Base-by-base conservation (phyloP, 2,888 invertebrate species). In the Lepidonotus clava region DNA sequence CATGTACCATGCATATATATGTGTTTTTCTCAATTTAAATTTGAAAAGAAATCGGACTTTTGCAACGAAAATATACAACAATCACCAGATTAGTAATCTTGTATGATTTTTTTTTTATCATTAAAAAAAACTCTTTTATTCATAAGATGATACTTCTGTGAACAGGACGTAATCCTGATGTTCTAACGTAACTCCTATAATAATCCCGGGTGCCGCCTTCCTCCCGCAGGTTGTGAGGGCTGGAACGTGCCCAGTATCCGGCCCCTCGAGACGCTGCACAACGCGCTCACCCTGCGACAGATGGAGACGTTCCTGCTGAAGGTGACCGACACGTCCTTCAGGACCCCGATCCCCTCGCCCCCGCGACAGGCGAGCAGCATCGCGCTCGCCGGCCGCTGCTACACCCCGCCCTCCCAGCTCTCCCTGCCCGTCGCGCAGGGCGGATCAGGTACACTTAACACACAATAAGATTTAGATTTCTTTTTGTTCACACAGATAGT, bases 241-340 rank as follows among this genome's bases (percentile, higher is more conserved):
- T 90, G 90, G 89, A 86, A 86, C 53, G 90, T 90, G 89, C 99
- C 99, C 38, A 97, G 98, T 0, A 98, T 99, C 91, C 96, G 99
- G 46, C 98, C 99, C 0, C 95, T 99, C 94, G 99, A 99, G 95
- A 99, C 99, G 4, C 95, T 99, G 88, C 99, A 99, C 95, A 99
- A 99, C 95, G 98, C 98, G 80, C 95, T 99, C 90, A 98, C 98
- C 83, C 95, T 98, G 92, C 96, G 97, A 67, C 98, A 99, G 94
- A 95, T 99, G 92, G 98, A 99, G 94, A 95, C 90, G 71, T 99
- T 98, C 95, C 95, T 99, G 94, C 87, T 76, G 76, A 40, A 56
- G 21, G 53, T 89, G 66, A 87, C 89, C 5, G 87, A 87, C 11
- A 28, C 80, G 51, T 18, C 83, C 11, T 86, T 38, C 56, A 36